Percentiles rank a stretch among this genome's conserved stretches.
Conservation (phyloP, 2,797 vertebrate species). For the Picus viridis region DNA sequence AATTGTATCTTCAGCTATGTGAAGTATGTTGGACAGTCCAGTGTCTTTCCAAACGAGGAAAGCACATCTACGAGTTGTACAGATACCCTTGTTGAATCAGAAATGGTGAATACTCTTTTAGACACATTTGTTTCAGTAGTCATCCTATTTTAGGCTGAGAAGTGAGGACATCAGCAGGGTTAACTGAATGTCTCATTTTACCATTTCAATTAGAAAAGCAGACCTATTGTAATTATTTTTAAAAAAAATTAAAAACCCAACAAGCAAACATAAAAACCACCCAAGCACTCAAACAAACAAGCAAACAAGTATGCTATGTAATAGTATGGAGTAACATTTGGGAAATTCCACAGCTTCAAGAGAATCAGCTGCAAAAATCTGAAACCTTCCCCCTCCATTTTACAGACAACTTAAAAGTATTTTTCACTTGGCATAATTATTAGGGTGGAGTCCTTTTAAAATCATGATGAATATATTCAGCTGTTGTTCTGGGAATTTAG, state of each 20-base stretch:
- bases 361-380: background rate
- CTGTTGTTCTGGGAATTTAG: slow-evolving; percentile 31
- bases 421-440: slow-evolving; percentile 42
- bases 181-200: background rate
- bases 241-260: background rate
- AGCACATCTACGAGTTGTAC: background rate
- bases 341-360: background rate
- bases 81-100: background rate
- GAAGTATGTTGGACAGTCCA: background rate
- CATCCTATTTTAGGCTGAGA: slow-evolving; percentile 2
- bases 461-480: slow-evolving; percentile 5
- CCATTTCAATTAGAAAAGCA: background rate
- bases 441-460: slow-evolving; percentile 25
- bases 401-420: slow-evolving; percentile 13
- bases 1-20: background rate
- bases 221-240: background rate
- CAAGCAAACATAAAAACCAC: too few relatives aligned
- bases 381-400: background rate
- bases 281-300: too few relatives aligned
- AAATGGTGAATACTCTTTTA: background rate
- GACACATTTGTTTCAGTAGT: background rate
- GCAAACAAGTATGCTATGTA: background rate
- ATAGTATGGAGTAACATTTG: background rate
- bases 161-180: background rate
- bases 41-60: background rate